Conservation (phyloP, 1,140 invertebrate genomes). For the Aleiodes sp. region DNA sequence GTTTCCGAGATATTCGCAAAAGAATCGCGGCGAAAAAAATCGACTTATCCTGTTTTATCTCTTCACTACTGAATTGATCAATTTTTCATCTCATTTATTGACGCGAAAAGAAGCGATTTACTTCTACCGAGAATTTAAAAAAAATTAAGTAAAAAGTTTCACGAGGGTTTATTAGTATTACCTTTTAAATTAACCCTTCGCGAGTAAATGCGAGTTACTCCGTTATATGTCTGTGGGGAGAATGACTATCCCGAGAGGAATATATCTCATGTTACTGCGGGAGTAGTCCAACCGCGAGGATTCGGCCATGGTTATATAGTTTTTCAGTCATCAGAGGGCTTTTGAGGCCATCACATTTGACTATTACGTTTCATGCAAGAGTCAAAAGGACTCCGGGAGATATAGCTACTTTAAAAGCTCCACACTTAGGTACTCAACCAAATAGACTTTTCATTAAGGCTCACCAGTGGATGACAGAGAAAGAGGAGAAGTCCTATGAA, state of each 20-base stretch:
- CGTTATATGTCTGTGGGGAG: background rate
- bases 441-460: slow-evolving; percentile 23
- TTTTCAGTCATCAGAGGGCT: background rate
- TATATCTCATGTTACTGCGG: background rate
- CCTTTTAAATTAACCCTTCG: background rate
- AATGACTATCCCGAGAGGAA: background rate
- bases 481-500: slow-evolving; percentile 28
- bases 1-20: background rate
- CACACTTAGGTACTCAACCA: background rate
- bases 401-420: background rate
- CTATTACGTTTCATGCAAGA: background rate
- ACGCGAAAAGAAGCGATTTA: too few species aligned
- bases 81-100: too few species aligned
- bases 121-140: too few species aligned
- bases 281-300: background rate
- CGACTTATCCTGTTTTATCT: background rate
- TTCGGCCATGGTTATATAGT: background rate
- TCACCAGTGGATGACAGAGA: background rate
- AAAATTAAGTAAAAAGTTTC: background rate
- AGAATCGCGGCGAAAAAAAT: background rate
- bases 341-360: slow-evolving; percentile 10
- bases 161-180: background rate
- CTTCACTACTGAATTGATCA: too few species aligned
- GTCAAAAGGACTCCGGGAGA: background rate
- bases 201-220: background rate